These are phyloP conservation scores for Corapipo altera DNA, from an alignment of 2,113 vertebrate species.

Conservation along the genomic window DNA sequence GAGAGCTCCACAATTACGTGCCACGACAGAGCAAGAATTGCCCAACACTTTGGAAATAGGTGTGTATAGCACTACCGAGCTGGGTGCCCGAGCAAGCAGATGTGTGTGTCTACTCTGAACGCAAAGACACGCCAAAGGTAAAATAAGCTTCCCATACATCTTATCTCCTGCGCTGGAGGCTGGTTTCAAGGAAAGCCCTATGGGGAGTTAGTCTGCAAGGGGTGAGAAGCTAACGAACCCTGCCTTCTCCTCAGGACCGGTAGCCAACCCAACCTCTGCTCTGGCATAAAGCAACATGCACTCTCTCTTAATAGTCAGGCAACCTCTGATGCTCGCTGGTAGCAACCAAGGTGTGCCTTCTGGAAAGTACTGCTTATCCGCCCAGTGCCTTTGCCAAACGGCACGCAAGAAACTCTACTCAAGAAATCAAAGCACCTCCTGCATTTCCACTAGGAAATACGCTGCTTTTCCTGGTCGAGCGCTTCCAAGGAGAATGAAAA, in stretches of 20 bases:
- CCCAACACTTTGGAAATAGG: constrained; percentile 47
- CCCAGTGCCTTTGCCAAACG: not conserved
- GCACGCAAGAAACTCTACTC: not conserved
- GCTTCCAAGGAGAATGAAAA: not conserved
- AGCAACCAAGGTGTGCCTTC: constrained; percentile 41
- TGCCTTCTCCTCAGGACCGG: not conserved
- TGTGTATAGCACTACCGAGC: not conserved
- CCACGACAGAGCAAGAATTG: constrained; percentile 32
- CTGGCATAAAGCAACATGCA: not conserved
- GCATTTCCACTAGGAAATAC: not conserved
- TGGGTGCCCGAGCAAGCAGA: constrained; percentile 4
- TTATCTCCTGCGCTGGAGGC: not conserved
- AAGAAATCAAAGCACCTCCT: not conserved
- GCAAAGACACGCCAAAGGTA: not conserved
- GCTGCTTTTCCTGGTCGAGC: fast-evolving
- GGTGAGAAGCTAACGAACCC: not conserved
- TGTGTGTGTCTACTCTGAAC: not conserved
- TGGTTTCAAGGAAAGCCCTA: constrained; percentile 50
- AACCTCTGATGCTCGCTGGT: constrained; percentile 3
- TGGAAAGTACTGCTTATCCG: constrained; percentile 15
- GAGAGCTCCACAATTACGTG: constrained; percentile 1
- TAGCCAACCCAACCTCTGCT: not conserved
- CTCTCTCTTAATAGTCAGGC: not conserved
- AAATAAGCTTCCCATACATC: not conserved
- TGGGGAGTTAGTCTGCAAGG: constrained; percentile 13